phyloP scores from a whole-genome alignment of 2,797 vertebrate genomes.

The Lacerta viridis region DNA sequence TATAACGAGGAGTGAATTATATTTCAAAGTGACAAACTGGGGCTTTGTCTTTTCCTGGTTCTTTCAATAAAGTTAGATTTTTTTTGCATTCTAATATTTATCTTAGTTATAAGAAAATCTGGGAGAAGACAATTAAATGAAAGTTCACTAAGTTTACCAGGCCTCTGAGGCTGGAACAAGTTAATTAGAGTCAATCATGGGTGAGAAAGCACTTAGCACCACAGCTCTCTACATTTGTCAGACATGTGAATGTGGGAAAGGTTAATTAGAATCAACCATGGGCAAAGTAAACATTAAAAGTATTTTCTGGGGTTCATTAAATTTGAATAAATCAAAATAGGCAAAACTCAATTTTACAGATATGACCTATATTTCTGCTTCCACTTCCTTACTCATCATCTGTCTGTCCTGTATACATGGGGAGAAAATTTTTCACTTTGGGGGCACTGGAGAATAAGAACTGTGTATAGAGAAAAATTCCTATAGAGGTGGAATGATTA shows the following conservation, averaged over 20 bases:
- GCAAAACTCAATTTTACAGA: conserved; percentile 53
- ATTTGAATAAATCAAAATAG: conserved; percentile 74
- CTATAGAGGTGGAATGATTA: neutral
- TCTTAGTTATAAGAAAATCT: conserved; percentile 69
- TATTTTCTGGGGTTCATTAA: conserved; percentile 72
- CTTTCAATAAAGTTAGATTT: conserved; percentile 45
- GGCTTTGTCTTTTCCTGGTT: conserved; percentile 33
- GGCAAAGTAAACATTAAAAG: conserved; percentile 74
- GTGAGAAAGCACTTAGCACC: conserved; percentile 78
- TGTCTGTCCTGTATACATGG: conserved; percentile 7
- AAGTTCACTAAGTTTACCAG: conserved; percentile 70
- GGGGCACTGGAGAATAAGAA: neutral
- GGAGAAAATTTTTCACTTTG: neutral
- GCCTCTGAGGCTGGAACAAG: conserved; percentile 68
- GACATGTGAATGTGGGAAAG: conserved; percentile 86
- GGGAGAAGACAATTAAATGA: conserved; percentile 76
- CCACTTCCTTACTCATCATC: neutral
- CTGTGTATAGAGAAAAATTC: neutral
- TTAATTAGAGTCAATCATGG: conserved; percentile 79
- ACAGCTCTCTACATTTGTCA: conserved; percentile 72
- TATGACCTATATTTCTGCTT: conserved; percentile 44
- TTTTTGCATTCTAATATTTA: conserved; percentile 73
- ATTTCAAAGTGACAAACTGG: conserved; percentile 17
- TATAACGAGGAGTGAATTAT: neutral
- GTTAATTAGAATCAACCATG: conserved; percentile 84